Percentiles rank a stretch among this genome's conserved stretches.
These are phyloP conservation scores for Danio albolineatus DNA, from an alignment of 2,797 vertebrate species.

Conservation along the genomic window DNA sequence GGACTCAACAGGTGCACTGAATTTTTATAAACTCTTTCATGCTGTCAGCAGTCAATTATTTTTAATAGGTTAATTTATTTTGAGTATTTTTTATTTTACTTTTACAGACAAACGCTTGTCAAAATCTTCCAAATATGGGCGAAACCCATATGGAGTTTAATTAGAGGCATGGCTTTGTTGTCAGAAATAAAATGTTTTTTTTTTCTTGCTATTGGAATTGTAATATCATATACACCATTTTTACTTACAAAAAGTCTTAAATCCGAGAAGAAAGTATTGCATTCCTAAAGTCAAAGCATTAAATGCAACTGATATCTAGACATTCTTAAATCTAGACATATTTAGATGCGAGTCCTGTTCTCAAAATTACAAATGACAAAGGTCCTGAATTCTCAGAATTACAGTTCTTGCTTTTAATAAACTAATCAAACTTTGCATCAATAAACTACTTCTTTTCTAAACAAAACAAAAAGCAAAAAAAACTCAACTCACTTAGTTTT, in stretches of 20 bases:
- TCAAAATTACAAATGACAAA: no score
- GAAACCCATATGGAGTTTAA: background rate
- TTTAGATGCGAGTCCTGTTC: no score
- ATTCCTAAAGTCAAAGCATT: no score
- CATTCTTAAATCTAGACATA: no score
- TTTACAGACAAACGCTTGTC: background rate
- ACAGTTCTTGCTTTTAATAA: no score
- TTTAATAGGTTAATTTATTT: background rate
- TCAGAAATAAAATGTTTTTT: background rate
- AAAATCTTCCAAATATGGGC: background rate
- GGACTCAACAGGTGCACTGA: slow-evolving; percentile 78
- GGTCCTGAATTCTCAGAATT: no score
- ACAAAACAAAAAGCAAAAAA: no score
- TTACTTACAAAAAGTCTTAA: background rate
- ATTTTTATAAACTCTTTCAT: background rate
- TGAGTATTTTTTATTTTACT: background rate
- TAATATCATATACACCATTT: background rate
- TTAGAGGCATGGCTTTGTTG: background rate
- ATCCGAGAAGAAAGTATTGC: no score
- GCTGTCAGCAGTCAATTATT: background rate
- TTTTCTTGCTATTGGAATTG: background rate
- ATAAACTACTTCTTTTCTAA: no score
- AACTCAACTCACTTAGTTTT: no score
- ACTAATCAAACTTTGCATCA: no score
- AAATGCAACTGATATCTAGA: no score